phyloP scores from a whole-genome alignment of 2,797 vertebrate genomes.

The Squalus acanthias region DNA sequence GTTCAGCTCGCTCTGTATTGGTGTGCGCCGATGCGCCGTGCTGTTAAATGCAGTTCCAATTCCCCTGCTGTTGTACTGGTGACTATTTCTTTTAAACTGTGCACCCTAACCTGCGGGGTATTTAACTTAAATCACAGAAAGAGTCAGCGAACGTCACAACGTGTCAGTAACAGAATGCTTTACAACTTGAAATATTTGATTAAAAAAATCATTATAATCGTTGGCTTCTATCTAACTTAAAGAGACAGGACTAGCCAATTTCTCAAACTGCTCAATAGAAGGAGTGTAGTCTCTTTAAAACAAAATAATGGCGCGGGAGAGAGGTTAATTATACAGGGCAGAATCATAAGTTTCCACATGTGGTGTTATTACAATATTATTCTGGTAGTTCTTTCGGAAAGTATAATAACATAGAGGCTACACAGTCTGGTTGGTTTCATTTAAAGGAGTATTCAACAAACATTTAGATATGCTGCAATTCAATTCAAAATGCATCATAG shows the following conservation, averaged over 20 bases:
- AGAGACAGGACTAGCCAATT: not conserved
- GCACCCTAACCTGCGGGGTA: not conserved
- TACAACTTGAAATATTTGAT: not conserved
- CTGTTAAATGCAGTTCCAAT: not conserved
- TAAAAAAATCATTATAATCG: not conserved
- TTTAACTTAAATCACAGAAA: not conserved
- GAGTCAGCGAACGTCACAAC: not conserved
- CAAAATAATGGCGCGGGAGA: not conserved
- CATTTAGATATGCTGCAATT: not conserved
- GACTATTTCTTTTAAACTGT: not conserved
- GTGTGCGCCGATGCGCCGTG: not conserved
- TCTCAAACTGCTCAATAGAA: not conserved
- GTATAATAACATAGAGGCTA: not conserved
- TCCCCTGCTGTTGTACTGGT: not conserved
- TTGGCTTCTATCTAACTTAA: not conserved
- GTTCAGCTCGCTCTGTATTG: not conserved
- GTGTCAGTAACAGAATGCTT: not conserved
- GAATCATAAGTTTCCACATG: not conserved
- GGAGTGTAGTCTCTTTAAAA: not conserved
- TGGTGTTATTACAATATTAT: conserved; percentile 3
- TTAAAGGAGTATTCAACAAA: not conserved
- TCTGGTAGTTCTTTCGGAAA: not conserved
- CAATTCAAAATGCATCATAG: not conserved
- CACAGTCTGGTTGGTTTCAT: not conserved
- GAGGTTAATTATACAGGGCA: not conserved